Percentiles rank a stretch among this genome's conserved stretches.
phyloP scores from a whole-genome alignment of 2,888 invertebrate genomes.

The Caenorhabditis doughertyi region DNA sequence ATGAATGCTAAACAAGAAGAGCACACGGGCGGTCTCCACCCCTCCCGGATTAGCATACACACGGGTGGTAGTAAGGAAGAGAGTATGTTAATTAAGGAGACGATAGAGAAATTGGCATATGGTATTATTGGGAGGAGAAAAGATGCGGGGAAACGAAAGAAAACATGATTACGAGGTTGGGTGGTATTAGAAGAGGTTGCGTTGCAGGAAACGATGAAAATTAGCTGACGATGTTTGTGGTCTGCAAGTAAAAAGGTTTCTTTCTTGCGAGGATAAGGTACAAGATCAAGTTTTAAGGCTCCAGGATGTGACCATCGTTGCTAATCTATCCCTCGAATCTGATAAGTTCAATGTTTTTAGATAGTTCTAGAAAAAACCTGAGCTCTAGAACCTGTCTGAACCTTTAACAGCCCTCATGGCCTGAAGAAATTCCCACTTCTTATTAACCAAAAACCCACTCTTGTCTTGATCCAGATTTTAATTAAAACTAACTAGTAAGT shows the following conservation, averaged over 20 bases:
- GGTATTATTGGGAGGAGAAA: slow-evolving; percentile 41
- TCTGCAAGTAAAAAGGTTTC: slow-evolving; percentile 39
- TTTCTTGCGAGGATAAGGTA: neutral
- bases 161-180: slow-evolving; percentile 40
- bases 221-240: slow-evolving; percentile 49
- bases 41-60: slow-evolving; percentile 58
- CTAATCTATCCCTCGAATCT: too few relatives aligned
- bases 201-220: slow-evolving; percentile 58
- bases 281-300: neutral
- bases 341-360: too few relatives aligned
- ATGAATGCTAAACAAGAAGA: slow-evolving; percentile 56
- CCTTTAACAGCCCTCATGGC: too few relatives aligned
- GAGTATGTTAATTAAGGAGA: slow-evolving; percentile 36
- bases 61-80: slow-evolving; percentile 36
- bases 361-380: too few relatives aligned
- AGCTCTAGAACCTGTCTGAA: too few relatives aligned
- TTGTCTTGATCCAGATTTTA: too few relatives aligned
- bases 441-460: too few relatives aligned
- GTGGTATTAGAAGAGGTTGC: slow-evolving; percentile 55
- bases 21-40: slow-evolving; percentile 9
- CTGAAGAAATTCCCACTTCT: too few relatives aligned
- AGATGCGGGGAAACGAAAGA: neutral
- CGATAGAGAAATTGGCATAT: slow-evolving; percentile 35
- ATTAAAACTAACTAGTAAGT: too few relatives aligned
- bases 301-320: too few relatives aligned